These are phyloP conservation scores for Piaya cayana DNA, from an alignment of 2,113 vertebrate species.

Conservation along the genomic window DNA sequence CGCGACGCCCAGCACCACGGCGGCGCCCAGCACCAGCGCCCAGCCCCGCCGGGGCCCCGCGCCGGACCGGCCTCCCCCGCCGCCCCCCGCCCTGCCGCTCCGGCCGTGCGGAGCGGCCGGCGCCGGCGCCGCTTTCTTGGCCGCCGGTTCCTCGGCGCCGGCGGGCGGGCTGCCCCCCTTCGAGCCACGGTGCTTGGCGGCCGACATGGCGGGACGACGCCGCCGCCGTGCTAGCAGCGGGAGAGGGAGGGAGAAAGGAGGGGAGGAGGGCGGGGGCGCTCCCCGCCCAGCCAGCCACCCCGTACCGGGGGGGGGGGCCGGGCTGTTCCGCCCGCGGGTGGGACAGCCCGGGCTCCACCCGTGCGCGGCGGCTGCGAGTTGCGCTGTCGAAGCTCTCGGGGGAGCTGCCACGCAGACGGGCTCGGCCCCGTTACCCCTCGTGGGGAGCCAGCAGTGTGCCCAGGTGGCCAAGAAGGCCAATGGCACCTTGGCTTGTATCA, in stretches of 20 bases:
- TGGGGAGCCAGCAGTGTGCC: too few relatives aligned
- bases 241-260: background rate
- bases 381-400: too few relatives aligned
- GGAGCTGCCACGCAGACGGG: background rate
- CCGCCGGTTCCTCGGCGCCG: slow-evolving; percentile 62
- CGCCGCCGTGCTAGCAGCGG: background rate
- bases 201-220: slow-evolving; percentile 1
- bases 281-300: background rate
- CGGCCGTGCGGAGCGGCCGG: slow-evolving; percentile 19
- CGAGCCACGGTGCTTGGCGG: background rate
- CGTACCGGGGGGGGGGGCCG: too few relatives aligned
- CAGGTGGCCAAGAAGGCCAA: too few relatives aligned
- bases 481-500: too few relatives aligned
- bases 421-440: too few relatives aligned
- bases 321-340: too few relatives aligned
- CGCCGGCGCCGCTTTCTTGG: slow-evolving; percentile 67
- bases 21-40: slow-evolving; percentile 53
- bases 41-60: slow-evolving; percentile 40
- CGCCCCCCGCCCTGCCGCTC: background rate
- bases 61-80: background rate
- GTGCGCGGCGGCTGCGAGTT: too few relatives aligned
- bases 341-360: too few relatives aligned
- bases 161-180: slow-evolving; percentile 55
- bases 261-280: slow-evolving; percentile 56
- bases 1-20: slow-evolving; percentile 61